phyloP scores from a whole-genome alignment of 2,888 invertebrate genomes.

The Stenotaenia linearis region DNA sequence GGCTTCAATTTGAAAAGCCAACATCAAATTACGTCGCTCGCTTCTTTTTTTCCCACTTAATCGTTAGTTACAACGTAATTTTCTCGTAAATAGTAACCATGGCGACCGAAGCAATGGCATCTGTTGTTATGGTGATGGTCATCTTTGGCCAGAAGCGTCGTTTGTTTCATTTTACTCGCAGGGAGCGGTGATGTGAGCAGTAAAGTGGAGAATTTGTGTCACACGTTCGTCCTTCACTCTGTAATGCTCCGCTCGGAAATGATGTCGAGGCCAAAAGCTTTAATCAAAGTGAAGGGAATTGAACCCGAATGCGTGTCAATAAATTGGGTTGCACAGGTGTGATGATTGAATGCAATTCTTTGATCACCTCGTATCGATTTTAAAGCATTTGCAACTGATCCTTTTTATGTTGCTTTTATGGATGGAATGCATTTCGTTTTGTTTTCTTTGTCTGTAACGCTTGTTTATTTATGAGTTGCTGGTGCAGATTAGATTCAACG shows the following conservation, averaged over 20 bases:
- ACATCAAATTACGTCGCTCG: not conserved
- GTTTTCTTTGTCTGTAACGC: too few relatives aligned
- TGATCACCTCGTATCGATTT: not conserved
- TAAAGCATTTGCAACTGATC: not conserved
- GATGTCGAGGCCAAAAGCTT: slow-evolving; percentile 9
- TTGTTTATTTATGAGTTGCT: too few relatives aligned
- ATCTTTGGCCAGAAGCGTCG: not conserved
- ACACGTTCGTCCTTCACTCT: not conserved
- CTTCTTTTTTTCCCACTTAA: not conserved
- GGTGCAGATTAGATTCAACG: too few relatives aligned
- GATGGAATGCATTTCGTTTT: too few relatives aligned
- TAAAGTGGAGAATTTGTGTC: not conserved
- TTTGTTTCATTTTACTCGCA: not conserved
- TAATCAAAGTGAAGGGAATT: not conserved
- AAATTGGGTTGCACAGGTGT: not conserved
- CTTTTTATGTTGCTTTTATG: too few relatives aligned
- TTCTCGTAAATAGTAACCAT: not conserved
- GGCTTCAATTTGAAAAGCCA: not conserved
- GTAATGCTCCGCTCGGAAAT: not conserved
- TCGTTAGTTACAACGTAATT: not conserved
- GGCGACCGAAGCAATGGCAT: not conserved
- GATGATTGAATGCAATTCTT: not conserved
- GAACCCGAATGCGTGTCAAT: not conserved
- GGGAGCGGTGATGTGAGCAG: not conserved
- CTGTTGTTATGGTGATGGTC: not conserved